Percentiles rank a stretch among this genome's conserved stretches.
Conservation (phyloP, 1,140 invertebrate genomes). For the Leptinotarsa undecemlineata region DNA sequence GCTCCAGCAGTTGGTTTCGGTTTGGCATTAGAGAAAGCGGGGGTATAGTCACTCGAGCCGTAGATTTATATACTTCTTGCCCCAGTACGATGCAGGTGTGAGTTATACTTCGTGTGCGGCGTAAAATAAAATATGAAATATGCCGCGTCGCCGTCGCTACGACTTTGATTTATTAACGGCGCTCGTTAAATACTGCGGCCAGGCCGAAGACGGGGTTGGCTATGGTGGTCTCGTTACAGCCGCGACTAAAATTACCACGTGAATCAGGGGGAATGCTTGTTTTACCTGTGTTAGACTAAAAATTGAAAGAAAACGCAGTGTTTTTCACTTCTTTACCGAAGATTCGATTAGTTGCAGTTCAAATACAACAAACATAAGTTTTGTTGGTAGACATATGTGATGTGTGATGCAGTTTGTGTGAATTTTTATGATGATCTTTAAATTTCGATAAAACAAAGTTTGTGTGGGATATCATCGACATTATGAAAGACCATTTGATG, state of each 20-base stretch:
- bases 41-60: not conserved
- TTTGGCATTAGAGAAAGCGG: not conserved
- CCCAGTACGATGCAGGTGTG: slow-evolving; percentile 18
- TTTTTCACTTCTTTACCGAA: no score
- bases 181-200: slow-evolving; percentile 14
- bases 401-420: no score
- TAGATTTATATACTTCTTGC: slow-evolving; percentile 23
- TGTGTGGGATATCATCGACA: no score
- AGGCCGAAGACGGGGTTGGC: not conserved
- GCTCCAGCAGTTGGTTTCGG: not conserved
- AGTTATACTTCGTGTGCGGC: slow-evolving; percentile 13
- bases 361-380: no score
- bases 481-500: no score
- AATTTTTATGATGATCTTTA: no score
- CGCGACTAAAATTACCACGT: not conserved
- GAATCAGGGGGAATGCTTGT: not conserved
- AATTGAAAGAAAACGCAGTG: no score
- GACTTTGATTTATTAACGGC: slow-evolving; percentile 17
- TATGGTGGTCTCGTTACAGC: not conserved
- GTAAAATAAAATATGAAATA: slow-evolving; percentile 24
- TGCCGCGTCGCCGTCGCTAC: slow-evolving; percentile 19
- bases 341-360: no score
- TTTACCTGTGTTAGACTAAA: not conserved
- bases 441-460: no score
- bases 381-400: no score